Conservation (phyloP, 2,113 vertebrate species). For the Thunnus maccoyii region DNA sequence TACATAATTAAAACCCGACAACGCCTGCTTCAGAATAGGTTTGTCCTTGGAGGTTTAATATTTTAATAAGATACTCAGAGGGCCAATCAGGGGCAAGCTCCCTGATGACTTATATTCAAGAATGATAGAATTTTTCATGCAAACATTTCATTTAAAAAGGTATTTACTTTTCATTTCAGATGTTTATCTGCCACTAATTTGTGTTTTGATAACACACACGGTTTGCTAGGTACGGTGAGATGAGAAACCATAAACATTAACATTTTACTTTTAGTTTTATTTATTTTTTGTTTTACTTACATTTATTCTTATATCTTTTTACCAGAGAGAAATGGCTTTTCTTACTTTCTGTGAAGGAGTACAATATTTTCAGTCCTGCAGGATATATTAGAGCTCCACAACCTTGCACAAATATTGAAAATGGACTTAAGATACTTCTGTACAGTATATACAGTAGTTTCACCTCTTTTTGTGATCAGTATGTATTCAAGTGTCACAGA, state of each 20-base stretch:
- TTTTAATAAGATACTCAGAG: conserved; percentile 50
- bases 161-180: not conserved
- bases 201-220: not conserved
- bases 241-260: too few species aligned
- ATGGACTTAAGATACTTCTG: too few species aligned
- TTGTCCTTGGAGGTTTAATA: conserved; percentile 61
- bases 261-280: not conserved
- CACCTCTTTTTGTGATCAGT: not conserved
- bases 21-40: conserved; percentile 32
- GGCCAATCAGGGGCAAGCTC: conserved; percentile 39
- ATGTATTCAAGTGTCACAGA: not conserved
- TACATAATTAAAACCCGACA: conserved; percentile 65
- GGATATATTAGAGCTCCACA: too few species aligned
- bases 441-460: too few species aligned
- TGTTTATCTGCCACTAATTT: not conserved
- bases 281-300: not conserved
- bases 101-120: conserved; percentile 7
- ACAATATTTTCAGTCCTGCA: too few species aligned
- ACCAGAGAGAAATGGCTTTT: too few species aligned
- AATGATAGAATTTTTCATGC: not conserved
- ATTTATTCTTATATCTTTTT: too few species aligned
- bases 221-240: not conserved
- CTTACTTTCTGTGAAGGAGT: too few species aligned
- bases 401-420: too few species aligned
- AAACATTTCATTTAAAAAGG: not conserved